phyloP scores from a whole-genome alignment of 1,140 invertebrate species.

The Lasaia peninsularis region DNA sequence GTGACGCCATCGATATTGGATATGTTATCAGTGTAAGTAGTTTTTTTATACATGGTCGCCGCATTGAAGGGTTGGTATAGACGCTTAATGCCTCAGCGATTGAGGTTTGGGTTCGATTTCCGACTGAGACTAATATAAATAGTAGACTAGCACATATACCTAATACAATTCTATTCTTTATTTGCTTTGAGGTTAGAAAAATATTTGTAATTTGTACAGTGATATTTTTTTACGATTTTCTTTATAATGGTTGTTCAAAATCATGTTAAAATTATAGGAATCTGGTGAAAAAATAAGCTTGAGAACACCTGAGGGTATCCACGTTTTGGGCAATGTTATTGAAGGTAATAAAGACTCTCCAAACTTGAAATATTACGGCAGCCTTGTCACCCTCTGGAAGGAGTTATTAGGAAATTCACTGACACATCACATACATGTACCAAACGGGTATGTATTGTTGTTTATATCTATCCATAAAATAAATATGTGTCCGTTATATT shows the following conservation, averaged over 20 bases:
- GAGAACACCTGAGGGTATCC: conserved; percentile 74
- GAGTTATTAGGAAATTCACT: conserved; percentile 76
- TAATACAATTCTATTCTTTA: no score
- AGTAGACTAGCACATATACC: no score
- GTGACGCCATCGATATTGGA: conserved; percentile 81
- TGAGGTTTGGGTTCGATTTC: no score
- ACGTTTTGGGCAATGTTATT: conserved; percentile 82
- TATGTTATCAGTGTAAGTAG: conserved; percentile 55
- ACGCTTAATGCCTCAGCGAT: no score
- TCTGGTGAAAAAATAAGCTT: conserved; percentile 76
- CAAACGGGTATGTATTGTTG: conserved; percentile 27
- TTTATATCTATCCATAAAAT: no score
- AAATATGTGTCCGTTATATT: no score
- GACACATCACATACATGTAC: conserved; percentile 22
- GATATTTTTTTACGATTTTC: no score
- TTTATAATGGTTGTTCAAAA: no score
- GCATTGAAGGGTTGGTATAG: no score
- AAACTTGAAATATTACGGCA: conserved; percentile 81
- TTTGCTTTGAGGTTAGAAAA: no score
- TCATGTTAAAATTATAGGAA: conserved; percentile 44
- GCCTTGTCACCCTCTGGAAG: conserved; percentile 77
- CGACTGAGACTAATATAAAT: no score
- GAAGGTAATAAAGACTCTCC: conserved; percentile 83
- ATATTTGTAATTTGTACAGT: no score
- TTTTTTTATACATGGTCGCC: background rate